These are phyloP conservation scores for Echinarachnius parma DNA, from an alignment of 53 echinoderm and acorn worm genomes.

Conservation along the genomic window DNA sequence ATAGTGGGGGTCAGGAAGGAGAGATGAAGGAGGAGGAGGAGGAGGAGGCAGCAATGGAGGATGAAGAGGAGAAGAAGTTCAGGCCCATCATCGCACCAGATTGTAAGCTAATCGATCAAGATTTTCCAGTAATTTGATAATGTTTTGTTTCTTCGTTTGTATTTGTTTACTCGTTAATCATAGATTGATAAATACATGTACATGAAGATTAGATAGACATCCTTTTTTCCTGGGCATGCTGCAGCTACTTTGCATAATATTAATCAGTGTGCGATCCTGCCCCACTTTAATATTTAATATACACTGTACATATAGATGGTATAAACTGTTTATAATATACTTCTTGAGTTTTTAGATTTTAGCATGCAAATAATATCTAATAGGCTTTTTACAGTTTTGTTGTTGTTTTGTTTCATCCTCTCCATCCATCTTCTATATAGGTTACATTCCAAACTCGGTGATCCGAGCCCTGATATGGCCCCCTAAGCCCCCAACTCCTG, in stretches of 20 bases:
- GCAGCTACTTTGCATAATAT: too few species aligned
- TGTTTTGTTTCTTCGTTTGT: background rate
- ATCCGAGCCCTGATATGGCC: conserved; percentile 72
- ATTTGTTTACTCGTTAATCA: background rate
- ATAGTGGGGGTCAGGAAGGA: background rate
- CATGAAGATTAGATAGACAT: too few species aligned
- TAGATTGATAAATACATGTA: too few species aligned
- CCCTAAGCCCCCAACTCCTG: conserved; percentile 49
- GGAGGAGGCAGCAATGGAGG: conserved; percentile 6
- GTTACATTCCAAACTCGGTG: conserved; percentile 94
- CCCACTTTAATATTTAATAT: too few species aligned
- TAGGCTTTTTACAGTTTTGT: too few species aligned
- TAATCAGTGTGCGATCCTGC: too few species aligned
- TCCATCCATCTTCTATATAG: conserved; percentile 1
- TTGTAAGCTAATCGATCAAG: conserved; percentile 43
- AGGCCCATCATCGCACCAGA: conserved; percentile 78
- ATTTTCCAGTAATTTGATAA: background rate
- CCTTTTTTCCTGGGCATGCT: too few species aligned
- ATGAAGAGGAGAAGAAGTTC: background rate
- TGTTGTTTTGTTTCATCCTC: background rate
- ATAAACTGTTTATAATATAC: too few species aligned
- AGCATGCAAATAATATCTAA: too few species aligned
- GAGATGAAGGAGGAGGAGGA: background rate
- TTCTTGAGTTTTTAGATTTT: too few species aligned
- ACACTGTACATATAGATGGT: too few species aligned